Evolutionary conservation across 1,140 invertebrate species (phyloP).

Genomic region (Aradophagus sp.): DNA sequence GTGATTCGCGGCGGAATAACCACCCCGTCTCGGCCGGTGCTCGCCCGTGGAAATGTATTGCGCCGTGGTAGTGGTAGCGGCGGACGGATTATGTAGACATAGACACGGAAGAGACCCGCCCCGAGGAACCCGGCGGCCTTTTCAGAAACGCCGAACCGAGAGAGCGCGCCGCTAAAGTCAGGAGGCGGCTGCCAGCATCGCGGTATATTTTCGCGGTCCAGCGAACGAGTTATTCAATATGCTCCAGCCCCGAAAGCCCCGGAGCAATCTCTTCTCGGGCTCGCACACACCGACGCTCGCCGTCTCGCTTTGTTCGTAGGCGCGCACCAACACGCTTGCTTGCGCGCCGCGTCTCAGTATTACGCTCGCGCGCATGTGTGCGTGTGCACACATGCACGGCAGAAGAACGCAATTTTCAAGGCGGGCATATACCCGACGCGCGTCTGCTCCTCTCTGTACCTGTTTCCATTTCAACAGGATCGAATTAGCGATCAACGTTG

Average conservation of each 20-base stretch:
- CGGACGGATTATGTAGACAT: conserved; percentile 44
- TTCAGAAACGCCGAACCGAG: conserved; percentile 50
- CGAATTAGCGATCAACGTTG: conserved; percentile 55
- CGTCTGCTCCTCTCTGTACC: conserved; percentile 36
- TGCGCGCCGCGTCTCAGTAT: too few species aligned
- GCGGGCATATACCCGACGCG: conserved; percentile 31
- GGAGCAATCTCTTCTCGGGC: conserved; percentile 68
- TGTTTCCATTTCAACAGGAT: conserved; percentile 55
- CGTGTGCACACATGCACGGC: background rate
- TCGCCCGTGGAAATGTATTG: conserved; percentile 17
- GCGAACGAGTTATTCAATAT: conserved; percentile 76
- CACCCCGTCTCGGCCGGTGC: conserved; percentile 6
- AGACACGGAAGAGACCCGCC: conserved; percentile 51
- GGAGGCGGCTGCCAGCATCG: conserved; percentile 51
- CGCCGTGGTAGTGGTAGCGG: conserved; percentile 13
- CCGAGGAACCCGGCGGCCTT: conserved; percentile 49
- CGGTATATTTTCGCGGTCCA: conserved; percentile 76
- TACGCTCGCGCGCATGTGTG: background rate
- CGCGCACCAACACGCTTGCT: too few species aligned
- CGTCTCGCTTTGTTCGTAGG: conserved; percentile 19
- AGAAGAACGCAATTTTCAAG: conserved; percentile 32
- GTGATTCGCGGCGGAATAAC: conserved; percentile 7
- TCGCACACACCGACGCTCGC: conserved; percentile 28
- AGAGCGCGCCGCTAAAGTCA: conserved; percentile 34
- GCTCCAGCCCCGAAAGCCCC: conserved; percentile 72